Percentiles rank a stretch among this genome's conserved stretches.
Evolutionary conservation across 2,797 vertebrate genomes (phyloP).

Genomic region (Syngnathus rostellatus): DNA sequence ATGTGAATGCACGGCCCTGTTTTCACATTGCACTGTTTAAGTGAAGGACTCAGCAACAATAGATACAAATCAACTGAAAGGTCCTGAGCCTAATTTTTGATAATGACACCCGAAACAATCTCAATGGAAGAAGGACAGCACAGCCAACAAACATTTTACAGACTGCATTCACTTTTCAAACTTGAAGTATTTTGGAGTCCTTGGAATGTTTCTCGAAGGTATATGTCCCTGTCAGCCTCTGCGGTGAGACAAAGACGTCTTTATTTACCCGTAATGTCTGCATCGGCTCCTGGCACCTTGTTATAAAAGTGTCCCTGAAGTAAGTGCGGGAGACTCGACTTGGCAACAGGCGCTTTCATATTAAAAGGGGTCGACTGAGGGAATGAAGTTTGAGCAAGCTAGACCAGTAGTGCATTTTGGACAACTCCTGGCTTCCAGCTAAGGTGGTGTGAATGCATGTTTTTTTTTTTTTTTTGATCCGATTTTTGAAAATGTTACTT

Average conservation of each 20-base stretch:
- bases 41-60: not conserved
- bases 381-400: not conserved
- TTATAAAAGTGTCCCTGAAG: not conserved
- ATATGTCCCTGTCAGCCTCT: not conserved
- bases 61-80: not conserved
- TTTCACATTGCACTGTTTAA: not conserved
- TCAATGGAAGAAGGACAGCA: not conserved
- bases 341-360: not conserved
- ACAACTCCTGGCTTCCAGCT: not conserved
- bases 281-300: not conserved
- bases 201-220: not conserved
- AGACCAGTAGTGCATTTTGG: not conserved
- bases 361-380: not conserved
- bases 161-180: not conserved
- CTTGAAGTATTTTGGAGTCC: not conserved
- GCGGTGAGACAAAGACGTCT: not conserved
- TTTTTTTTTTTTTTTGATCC: too few relatives aligned
- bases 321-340: not conserved
- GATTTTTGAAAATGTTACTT: too few relatives aligned
- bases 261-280: slow-evolving; percentile 2
- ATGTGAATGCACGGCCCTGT: not conserved
- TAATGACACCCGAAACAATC: not conserved
- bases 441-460: not conserved
- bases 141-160: not conserved
- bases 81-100: not conserved